Evolutionary conservation across 2,113 vertebrate species (phyloP), one percentile per base, ranked within the genome.

Genomic region (Cephalopterus ornatus): DNA sequence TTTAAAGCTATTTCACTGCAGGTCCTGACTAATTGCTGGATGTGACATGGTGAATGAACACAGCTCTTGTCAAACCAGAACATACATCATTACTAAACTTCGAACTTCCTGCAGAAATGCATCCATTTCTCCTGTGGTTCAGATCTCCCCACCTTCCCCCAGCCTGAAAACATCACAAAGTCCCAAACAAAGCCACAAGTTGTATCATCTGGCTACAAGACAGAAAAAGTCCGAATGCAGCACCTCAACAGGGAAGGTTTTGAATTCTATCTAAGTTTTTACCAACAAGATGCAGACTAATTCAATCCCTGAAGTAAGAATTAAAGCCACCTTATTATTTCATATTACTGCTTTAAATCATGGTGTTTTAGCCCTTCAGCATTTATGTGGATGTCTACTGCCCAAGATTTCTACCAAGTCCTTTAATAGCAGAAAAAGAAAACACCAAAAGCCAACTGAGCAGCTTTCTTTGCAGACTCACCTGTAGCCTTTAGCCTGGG

Each of bases 401-500:
- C 28, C 37, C 66, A 53, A 56, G 21, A 46, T 6, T 76, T 61
- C 47, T 8, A 33, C 9, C 1, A 8, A 58, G 5, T 19, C n/a
- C 61, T 42, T 21, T 33, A 13, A 14, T 0, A 85, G 33, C 2
- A 65, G 19, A 42, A 63, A 53, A 77, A 62, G 3, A 58, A 76
- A 92, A 70, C 1, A 28, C 2, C 59, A 66, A 20, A 96, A 78
- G 41, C 63, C 53, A 94, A 67, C 27, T 8, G 12, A 9, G 1
- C 4, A 20, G 32, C 26, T 53, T 91, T 9, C 55, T 24, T 4
- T 62, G 20, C 73, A 47, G 55, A 67, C 97, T 97, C 97, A 99
- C 99, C 99, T 98, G 99, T 99, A 71, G 99, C 99, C 98, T 99
- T 99, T 99, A 99, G 99, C 95, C 99, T 98, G 79, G 99, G 99